Conservation (phyloP, 2,113 vertebrate genomes). For the Sinocyclocheilus grahami region DNA sequence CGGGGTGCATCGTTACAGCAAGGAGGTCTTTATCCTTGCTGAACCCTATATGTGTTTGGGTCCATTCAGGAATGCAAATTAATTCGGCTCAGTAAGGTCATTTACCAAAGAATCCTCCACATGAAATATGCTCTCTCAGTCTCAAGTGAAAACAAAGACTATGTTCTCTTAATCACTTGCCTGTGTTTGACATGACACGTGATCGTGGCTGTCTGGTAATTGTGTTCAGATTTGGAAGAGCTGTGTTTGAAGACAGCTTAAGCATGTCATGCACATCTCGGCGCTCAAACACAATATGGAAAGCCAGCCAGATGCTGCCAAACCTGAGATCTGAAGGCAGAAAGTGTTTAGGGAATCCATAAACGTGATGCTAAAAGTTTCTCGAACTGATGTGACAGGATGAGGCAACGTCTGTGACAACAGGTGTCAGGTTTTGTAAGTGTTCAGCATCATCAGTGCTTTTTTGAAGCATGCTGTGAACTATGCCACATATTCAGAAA, state of each 20-base stretch:
- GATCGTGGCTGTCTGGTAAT: background rate
- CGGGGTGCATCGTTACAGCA: no score
- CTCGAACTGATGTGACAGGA: background rate
- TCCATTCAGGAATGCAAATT: no score
- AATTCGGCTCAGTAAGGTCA: background rate
- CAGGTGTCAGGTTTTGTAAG: background rate
- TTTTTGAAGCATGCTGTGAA: background rate
- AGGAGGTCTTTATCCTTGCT: no score
- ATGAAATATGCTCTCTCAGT: background rate
- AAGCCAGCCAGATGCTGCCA: background rate
- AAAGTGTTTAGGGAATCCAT: background rate
- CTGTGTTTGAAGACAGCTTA: background rate
- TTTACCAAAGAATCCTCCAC: background rate
- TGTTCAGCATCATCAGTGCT: background rate
- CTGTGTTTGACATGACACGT: slow-evolving; percentile 12
- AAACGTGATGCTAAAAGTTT: background rate
- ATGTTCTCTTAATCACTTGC: background rate
- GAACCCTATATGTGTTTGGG: no score
- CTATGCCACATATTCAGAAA: background rate
- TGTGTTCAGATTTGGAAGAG: background rate
- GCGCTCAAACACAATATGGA: slow-evolving; percentile 17
- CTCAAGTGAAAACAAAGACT: background rate
- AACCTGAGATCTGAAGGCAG: background rate
- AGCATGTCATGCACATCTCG: background rate
- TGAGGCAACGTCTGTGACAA: no score